Evolutionary conservation across 2,888 invertebrate genomes (phyloP).

Genomic region (Syrphus vitripennis): DNA sequence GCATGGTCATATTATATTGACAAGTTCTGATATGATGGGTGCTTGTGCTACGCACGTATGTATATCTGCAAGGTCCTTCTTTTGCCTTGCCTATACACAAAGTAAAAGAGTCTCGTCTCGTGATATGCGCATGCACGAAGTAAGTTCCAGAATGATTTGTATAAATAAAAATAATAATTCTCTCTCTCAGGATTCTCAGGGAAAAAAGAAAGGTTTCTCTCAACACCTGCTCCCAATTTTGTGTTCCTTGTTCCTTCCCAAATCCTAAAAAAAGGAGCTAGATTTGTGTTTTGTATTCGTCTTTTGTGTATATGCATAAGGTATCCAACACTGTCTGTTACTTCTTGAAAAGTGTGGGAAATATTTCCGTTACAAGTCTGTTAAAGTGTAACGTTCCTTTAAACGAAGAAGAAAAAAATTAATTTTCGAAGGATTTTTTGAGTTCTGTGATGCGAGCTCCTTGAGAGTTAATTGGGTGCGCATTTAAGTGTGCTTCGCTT

Average conservation of each 20-base stretch:
- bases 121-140: slow-evolving; percentile 71
- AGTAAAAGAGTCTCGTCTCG: slow-evolving; percentile 28
- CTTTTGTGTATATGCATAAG: not conserved
- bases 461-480: slow-evolving; percentile 64
- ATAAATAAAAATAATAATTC: slow-evolving; percentile 2
- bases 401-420: slow-evolving; percentile 3
- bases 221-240: slow-evolving; percentile 63
- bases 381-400: slow-evolving; percentile 38
- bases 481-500: slow-evolving; percentile 59
- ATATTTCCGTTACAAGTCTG: slow-evolving; percentile 69
- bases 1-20: slow-evolving; percentile 54
- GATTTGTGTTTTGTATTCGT: slow-evolving; percentile 36
- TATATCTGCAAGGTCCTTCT: slow-evolving; percentile 31
- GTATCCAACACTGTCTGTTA: slow-evolving; percentile 38
- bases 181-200: slow-evolving; percentile 19
- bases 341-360: slow-evolving; percentile 67
- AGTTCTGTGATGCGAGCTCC: slow-evolving; percentile 54
- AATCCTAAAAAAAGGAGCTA: slow-evolving; percentile 32
- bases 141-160: slow-evolving; percentile 54
- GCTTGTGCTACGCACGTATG: slow-evolving; percentile 59
- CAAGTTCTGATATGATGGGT: slow-evolving; percentile 54
- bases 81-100: not conserved
- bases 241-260: slow-evolving; percentile 57
- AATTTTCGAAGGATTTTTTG: slow-evolving; percentile 54
- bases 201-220: slow-evolving; percentile 34